Evolutionary conservation across 1,140 invertebrate genomes (phyloP).

Genomic region (Papilio polytes): DNA sequence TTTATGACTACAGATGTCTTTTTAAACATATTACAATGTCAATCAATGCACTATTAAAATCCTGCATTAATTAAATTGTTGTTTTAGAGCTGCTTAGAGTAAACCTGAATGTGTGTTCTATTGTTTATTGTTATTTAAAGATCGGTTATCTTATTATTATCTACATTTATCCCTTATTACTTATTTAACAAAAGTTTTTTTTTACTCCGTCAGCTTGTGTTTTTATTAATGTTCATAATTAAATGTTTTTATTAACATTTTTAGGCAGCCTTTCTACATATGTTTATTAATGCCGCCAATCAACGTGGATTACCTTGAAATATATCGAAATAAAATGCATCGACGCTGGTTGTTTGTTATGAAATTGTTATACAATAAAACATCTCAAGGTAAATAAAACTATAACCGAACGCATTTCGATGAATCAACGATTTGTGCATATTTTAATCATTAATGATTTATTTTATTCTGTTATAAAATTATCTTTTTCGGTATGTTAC

Average conservation of each 20-base stretch:
- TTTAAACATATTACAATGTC: not conserved
- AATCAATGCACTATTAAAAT: not conserved
- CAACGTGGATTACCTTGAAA: constrained; percentile 6
- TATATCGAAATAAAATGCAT: not conserved
- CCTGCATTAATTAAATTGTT: not conserved
- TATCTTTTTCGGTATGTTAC: not conserved
- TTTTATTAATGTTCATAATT: not conserved
- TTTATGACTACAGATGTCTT: not conserved
- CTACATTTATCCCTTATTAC: no score
- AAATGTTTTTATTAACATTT: not conserved
- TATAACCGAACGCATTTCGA: not conserved
- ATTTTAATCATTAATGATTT: not conserved
- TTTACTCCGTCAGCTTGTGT: no score
- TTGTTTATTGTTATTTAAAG: no score
- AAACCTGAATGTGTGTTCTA: no score
- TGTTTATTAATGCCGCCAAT: not conserved
- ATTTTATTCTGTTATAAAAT: not conserved
- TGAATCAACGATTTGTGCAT: not conserved
- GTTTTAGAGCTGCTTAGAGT: no score
- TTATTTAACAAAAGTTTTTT: no score
- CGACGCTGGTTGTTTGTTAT: not conserved
- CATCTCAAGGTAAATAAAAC: constrained; percentile 11
- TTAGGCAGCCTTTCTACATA: not conserved
- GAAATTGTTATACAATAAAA: constrained; percentile 22
- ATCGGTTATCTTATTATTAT: no score